These are phyloP conservation scores for Macrophya alboannulata DNA, from an alignment of 2,888 invertebrate species.

Conservation along the genomic window DNA sequence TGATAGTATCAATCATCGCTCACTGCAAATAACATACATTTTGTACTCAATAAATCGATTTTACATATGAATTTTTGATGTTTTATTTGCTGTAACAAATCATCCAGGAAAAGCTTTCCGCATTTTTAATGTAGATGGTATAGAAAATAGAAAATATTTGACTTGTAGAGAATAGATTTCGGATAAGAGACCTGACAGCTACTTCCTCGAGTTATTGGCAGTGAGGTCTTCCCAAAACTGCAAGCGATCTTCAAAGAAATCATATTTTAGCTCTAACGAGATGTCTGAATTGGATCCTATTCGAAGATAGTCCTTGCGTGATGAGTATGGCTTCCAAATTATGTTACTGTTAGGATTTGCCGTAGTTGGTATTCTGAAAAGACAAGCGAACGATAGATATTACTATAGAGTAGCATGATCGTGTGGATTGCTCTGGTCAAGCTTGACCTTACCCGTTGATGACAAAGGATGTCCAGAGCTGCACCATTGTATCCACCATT, in stretches of 20 bases:
- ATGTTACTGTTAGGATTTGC: not conserved
- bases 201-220: not conserved
- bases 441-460: not conserved
- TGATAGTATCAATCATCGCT: conserved; percentile 60
- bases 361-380: conserved; percentile 2
- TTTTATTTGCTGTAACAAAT: not conserved
- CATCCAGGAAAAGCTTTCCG: not conserved
- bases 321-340: conserved; percentile 33
- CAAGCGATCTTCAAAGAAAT: not conserved
- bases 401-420: not conserved
- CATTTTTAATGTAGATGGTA: not conserved
- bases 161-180: not conserved
- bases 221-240: conserved; percentile 30
- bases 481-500: not conserved
- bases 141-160: not conserved
- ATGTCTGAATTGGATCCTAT: not conserved
- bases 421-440: not conserved
- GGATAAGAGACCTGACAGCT: not conserved
- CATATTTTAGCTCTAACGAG: not conserved
- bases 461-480: conserved; percentile 28
- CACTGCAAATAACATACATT: conserved; percentile 16
- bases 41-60: conserved; percentile 34
- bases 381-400: no score
- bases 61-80: not conserved
- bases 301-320: conserved; percentile 11